Conservation (phyloP, 2,888 invertebrate genomes). For the Ypsolopha sequella region DNA sequence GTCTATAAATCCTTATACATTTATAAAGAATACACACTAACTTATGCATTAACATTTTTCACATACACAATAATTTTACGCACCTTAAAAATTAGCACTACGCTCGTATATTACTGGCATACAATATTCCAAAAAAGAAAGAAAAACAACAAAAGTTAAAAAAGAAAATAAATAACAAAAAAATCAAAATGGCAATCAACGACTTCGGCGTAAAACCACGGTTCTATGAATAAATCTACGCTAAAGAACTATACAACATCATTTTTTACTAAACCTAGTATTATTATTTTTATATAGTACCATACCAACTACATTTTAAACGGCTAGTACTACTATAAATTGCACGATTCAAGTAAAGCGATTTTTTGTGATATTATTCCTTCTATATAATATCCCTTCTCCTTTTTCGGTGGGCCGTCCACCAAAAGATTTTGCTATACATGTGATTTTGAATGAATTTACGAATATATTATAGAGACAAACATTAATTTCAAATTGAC, state of each 20-base stretch:
- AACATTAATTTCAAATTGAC: background rate
- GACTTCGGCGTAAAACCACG: conserved; percentile 17
- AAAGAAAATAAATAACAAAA: conserved; percentile 67
- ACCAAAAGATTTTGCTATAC: background rate
- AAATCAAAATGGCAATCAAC: conserved; percentile 47
- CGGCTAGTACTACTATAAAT: conserved; percentile 51
- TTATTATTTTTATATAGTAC: conserved; percentile 34
- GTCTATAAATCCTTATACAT: conserved; percentile 53
- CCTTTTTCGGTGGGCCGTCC: background rate
- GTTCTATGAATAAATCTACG: conserved; percentile 13
- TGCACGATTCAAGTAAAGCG: conserved; percentile 67
- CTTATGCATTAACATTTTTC: conserved; percentile 38
- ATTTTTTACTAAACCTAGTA: conserved; percentile 7
- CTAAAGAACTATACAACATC: conserved; percentile 37
- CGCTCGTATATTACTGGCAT: conserved; percentile 60
- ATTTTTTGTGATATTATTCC: conserved; percentile 28
- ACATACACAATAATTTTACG: conserved; percentile 42
- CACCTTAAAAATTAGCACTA: conserved; percentile 33
- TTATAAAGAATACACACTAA: conserved; percentile 56
- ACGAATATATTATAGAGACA: too few species aligned
- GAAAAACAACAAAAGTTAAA: conserved; percentile 38
- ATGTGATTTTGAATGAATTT: background rate
- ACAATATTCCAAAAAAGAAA: conserved; percentile 33
- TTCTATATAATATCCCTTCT: background rate
- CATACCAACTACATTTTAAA: conserved; percentile 40